A percentile compares a stretch with the other conserved stretches of the same genome.
Conservation (phyloP, 2,113 vertebrate genomes). For the Pristiophorus japonicus region DNA sequence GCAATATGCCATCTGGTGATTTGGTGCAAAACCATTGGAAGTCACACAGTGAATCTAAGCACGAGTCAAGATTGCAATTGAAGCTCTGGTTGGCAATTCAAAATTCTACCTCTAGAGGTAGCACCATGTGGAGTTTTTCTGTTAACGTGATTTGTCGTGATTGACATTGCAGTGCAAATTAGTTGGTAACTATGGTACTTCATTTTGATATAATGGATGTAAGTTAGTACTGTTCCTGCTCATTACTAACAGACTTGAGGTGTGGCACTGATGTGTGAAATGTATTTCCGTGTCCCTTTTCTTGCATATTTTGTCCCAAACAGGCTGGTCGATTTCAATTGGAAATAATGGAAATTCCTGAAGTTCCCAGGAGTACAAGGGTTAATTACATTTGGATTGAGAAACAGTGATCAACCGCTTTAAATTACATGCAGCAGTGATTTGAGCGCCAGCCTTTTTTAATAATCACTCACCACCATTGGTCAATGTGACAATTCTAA, state of each 20-base stretch:
- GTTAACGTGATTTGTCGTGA: background rate
- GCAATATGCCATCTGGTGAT: background rate
- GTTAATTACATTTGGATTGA: constrained; percentile 28
- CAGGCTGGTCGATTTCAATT: background rate
- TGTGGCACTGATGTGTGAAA: background rate
- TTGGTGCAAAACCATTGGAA: background rate
- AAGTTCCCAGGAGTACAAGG: background rate
- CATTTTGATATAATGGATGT: too few relatives aligned
- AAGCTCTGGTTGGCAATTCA: background rate
- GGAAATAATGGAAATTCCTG: background rate
- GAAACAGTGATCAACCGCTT: constrained; percentile 11
- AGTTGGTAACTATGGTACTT: background rate
- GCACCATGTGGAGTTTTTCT: background rate
- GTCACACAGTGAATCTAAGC: too few relatives aligned
- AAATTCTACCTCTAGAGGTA: background rate
- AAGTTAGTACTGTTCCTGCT: background rate
- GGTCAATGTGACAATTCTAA: background rate
- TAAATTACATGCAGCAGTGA: background rate
- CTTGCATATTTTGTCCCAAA: background rate
- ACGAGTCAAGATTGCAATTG: too few relatives aligned
- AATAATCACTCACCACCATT: background rate
- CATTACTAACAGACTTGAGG: background rate
- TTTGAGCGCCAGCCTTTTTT: background rate
- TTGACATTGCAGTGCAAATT: background rate
- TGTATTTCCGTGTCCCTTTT: background rate